These are phyloP conservation scores for Cataglyphis hispanica DNA, from an alignment of 1,140 invertebrate species.

Conservation along the genomic window DNA sequence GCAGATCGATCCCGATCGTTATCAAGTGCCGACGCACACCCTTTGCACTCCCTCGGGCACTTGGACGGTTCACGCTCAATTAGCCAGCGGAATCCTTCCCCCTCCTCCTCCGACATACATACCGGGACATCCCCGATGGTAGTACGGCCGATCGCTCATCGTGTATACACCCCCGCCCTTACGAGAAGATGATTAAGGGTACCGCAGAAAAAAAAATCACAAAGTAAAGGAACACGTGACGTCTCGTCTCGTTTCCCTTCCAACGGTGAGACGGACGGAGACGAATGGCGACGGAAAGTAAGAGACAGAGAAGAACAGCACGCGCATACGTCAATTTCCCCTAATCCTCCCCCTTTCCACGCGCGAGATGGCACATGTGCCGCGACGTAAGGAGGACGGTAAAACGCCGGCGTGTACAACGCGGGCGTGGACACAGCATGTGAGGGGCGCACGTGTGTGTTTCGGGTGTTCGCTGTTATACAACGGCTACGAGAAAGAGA, in stretches of 20 bases:
- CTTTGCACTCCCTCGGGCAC: conserved; percentile 52
- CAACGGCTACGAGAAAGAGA: conserved; percentile 1
- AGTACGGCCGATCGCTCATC: conserved; percentile 7
- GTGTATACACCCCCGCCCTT: conserved; percentile 59
- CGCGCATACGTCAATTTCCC: conserved; percentile 21
- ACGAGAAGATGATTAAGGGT: conserved; percentile 73
- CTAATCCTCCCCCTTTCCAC: not conserved
- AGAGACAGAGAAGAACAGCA: not conserved
- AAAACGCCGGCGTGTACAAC: conserved; percentile 24
- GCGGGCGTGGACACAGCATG: conserved; percentile 50
- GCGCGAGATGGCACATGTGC: conserved; percentile 70
- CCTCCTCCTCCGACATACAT: conserved; percentile 23
- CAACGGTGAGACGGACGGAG: conserved; percentile 18
- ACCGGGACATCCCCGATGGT: conserved; percentile 39
- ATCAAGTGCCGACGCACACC: conserved; percentile 55
- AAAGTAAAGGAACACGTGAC: conserved; percentile 73
- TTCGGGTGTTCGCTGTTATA: not conserved
- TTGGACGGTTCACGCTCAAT: conserved; percentile 62
- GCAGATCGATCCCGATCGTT: conserved; percentile 47
- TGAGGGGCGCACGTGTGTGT: conserved; percentile 36
- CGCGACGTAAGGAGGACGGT: conserved; percentile 69
- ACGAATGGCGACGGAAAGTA: not conserved
- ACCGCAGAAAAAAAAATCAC: conserved; percentile 71
- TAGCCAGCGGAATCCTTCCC: conserved; percentile 23
- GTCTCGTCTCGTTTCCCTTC: conserved; percentile 59